Conservation (phyloP, 2,113 vertebrate species). For the Sorex araneus region DNA sequence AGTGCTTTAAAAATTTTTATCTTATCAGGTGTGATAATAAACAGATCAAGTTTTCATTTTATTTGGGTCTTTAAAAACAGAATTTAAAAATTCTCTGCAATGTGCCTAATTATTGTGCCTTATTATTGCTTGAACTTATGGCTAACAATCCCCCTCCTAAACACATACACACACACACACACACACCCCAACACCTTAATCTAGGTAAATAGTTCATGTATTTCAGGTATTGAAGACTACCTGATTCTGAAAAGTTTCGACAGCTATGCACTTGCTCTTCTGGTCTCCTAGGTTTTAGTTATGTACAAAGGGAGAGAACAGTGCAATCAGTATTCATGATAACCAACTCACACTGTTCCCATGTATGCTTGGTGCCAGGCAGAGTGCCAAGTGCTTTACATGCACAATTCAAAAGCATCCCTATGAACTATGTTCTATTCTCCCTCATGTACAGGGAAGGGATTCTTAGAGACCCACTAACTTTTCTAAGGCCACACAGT, state of each 20-base stretch:
- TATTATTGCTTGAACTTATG: not conserved
- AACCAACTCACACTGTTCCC: not conserved
- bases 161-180: no score
- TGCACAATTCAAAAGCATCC: no score
- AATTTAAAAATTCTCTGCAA: not conserved
- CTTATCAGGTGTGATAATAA: not conserved
- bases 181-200: not conserved
- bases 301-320: not conserved
- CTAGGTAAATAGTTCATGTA: not conserved
- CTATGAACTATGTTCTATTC: no score
- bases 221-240: not conserved
- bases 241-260: slow-evolving; percentile 28
- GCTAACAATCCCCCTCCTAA: not conserved
- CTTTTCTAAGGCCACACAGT: not conserved
- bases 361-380: not conserved
- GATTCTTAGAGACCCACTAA: not conserved
- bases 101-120: not conserved
- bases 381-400: no score
- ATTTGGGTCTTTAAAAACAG: no score
- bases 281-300: not conserved
- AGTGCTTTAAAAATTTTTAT: no score
- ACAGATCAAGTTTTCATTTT: not conserved
- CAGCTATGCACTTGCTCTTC: not conserved
- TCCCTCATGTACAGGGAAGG: not conserved
- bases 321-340: not conserved